phyloP scores from a whole-genome alignment of 2,888 invertebrate genomes.

The Tigriopus californicus region DNA sequence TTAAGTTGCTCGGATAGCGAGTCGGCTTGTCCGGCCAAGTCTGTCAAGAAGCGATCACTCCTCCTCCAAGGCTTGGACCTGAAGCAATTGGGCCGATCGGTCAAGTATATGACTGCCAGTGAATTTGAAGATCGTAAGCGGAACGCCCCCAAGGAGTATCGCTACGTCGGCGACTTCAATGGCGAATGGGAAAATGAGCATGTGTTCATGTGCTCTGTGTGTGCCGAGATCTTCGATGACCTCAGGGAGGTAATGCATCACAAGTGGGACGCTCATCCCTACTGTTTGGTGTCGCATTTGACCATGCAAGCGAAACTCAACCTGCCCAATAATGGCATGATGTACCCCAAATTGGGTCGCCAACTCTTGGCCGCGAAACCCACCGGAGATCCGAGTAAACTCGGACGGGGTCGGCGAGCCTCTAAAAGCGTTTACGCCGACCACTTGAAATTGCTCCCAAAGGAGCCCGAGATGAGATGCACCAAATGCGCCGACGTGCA shows the following conservation, averaged over 20 bases:
- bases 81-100: not conserved
- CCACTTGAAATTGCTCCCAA: not conserved
- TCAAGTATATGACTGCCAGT: not conserved
- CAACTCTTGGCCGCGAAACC: not conserved
- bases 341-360: slow-evolving; percentile 1
- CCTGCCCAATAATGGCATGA: not conserved
- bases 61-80: not conserved
- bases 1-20: too few relatives aligned
- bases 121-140: not conserved
- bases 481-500: not conserved
- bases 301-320: not conserved
- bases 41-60: not conserved
- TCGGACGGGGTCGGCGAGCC: not conserved
- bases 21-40: not conserved
- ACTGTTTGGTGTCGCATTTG: slow-evolving; percentile 10
- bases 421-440: not conserved
- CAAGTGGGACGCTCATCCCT: slow-evolving; percentile 15
- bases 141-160: not conserved
- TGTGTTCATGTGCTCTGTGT: slow-evolving; percentile 1
- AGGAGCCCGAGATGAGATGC: not conserved
- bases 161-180: not conserved
- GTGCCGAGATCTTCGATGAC: slow-evolving; percentile 6
- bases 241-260: slow-evolving; percentile 9
- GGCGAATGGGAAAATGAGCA: slow-evolving; percentile 14
- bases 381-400: not conserved